Evolutionary conservation across 2,113 vertebrate genomes (phyloP), one percentile per base, ranked within the genome.

Genomic region (Lycocorax pyrrhopterus): DNA sequence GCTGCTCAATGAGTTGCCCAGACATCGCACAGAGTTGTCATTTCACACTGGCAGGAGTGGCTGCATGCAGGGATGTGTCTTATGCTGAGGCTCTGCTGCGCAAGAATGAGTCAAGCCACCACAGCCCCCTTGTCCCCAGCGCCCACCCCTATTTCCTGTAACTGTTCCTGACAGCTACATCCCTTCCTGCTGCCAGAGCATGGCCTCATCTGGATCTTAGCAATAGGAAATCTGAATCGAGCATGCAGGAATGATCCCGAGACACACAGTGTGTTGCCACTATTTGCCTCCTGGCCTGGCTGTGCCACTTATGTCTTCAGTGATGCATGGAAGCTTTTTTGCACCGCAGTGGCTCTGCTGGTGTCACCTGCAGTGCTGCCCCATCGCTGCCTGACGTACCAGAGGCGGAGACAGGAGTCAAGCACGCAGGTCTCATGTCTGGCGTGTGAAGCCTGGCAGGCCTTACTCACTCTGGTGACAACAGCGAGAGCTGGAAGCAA

Each of bases 71-170:
- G 37, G 44, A 37, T 1, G 0, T 41, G 8, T 46, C 46, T 29
- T 27, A 2, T 0, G 1, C 20, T 18, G 22, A 21, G 16, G 17
- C 43, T 90, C 43, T 76, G 41, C 47, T 73, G 53, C 52, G 39
- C 37, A 74, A 49, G 27, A 32, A 62, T 41, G 41, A 86, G 13
- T 20, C 30, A 76, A 79, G 47, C 17, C 29, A 51, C 29, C 5
- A 6, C 0, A 0, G 2, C 4, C 4, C 6, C 12, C 12, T 52
- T 4, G 3, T 18, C 13, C 25, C 29, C 37, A 41, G 64, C 1
- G 0, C 41, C n/a, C 13, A 32, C 17, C 22, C 8, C 26, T 69
- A 4, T 25, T 56, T 92, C 62, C 76, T 89, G 15, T 66, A 80
- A 22, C 59, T 49, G 17, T 10, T 90, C 32, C 64, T 89, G 81